Evolutionary conservation across 2,888 invertebrate species (phyloP).

Genomic region (Ectemnius continuus): DNA sequence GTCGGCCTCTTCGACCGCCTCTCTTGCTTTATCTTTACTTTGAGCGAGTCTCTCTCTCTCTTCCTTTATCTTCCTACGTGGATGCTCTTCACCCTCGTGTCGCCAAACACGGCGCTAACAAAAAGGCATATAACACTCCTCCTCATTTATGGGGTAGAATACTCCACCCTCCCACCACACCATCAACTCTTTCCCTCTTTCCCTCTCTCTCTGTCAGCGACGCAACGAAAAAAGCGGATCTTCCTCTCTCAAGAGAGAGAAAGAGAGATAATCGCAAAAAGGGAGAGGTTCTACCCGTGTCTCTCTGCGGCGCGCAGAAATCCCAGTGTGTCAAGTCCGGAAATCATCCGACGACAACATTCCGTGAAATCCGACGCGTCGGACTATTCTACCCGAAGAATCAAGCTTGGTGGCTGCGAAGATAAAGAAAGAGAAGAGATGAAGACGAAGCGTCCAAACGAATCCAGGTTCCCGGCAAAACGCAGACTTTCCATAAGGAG

Average conservation of each 20-base stretch:
- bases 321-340: too few relatives aligned
- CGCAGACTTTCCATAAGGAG: slow-evolving; percentile 48
- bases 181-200: neutral
- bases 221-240: neutral
- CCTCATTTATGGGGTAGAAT: slow-evolving; percentile 7
- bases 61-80: neutral
- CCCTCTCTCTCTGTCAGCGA: neutral
- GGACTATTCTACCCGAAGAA: too few relatives aligned
- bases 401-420: neutral
- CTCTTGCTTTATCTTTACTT: neutral
- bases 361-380: too few relatives aligned
- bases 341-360: too few relatives aligned
- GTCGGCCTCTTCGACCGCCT: neutral
- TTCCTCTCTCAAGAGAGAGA: neutral
- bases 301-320: too few relatives aligned
- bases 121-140: slow-evolving; percentile 3
- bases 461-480: slow-evolving; percentile 20
- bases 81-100: neutral
- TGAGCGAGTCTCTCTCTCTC: neutral
- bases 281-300: neutral
- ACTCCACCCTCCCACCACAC: too few relatives aligned
- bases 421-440: neutral
- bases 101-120: neutral
- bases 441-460: neutral
- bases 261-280: neutral